Evolutionary conservation across 2,888 invertebrate species (phyloP).

Genomic region (Rhorus exstirpatorius): DNA sequence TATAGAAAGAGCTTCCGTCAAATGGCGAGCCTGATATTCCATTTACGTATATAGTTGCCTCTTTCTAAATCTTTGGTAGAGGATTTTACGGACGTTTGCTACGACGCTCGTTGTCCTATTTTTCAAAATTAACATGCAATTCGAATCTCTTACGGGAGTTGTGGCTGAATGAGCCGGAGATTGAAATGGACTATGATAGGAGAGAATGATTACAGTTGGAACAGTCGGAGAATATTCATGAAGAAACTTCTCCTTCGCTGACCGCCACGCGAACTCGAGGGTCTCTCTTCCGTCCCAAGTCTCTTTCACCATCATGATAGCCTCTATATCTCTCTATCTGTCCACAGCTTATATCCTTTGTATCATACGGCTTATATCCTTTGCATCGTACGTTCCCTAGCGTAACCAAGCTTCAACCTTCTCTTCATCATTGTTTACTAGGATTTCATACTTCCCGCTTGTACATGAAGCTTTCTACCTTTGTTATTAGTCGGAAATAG

Average conservation of each 20-base stretch:
- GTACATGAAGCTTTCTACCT: slow-evolving; percentile 23
- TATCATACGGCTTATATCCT: slow-evolving; percentile 24
- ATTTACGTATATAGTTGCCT: neutral
- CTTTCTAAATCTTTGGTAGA: neutral
- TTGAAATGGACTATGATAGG: slow-evolving; percentile 27
- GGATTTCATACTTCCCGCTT: slow-evolving; percentile 23
- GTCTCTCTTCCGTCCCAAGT: slow-evolving; percentile 25
- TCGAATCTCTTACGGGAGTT: slow-evolving; percentile 13
- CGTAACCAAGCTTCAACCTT: slow-evolving; percentile 23
- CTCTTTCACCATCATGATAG: slow-evolving; percentile 34
- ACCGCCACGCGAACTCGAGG: slow-evolving; percentile 23
- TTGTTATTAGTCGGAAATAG: slow-evolving; percentile 13
- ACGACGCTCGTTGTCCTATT: neutral
- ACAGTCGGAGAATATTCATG: slow-evolving; percentile 62
- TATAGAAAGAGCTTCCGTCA: neutral
- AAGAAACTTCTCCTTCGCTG: slow-evolving; percentile 55
- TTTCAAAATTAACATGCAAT: slow-evolving; percentile 26
- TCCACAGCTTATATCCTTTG: slow-evolving; percentile 33
- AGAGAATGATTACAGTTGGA: slow-evolving; percentile 32
- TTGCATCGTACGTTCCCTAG: slow-evolving; percentile 22
- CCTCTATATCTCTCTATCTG: slow-evolving; percentile 23
- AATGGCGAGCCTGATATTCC: neutral
- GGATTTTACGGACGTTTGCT: neutral
- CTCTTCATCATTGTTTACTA: slow-evolving; percentile 34
- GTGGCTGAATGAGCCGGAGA: slow-evolving; percentile 28